A percentile compares a stretch with the other conserved stretches of the same genome.
phyloP scores from a whole-genome alignment of 2,888 invertebrate genomes.

The Caenorhabditis macrosperma region DNA sequence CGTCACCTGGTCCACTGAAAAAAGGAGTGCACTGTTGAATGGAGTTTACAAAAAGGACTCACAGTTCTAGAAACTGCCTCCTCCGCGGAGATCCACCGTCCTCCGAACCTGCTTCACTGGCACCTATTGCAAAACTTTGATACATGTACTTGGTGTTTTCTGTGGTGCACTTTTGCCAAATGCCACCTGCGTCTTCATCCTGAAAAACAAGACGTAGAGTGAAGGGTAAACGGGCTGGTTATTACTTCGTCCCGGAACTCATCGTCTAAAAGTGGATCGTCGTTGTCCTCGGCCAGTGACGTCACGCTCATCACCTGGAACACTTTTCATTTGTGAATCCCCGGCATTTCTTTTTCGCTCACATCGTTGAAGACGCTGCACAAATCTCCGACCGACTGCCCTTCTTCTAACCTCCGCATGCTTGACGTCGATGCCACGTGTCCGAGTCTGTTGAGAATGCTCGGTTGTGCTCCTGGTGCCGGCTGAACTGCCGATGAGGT shows the following conservation, averaged over 20 bases:
- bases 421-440: slow-evolving; percentile 47
- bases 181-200: slow-evolving; percentile 40
- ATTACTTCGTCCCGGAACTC: slow-evolving; percentile 35
- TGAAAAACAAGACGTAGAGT: not conserved
- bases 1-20: not conserved
- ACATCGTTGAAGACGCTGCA: slow-evolving; percentile 73
- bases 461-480: slow-evolving; percentile 7
- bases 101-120: slow-evolving; percentile 47
- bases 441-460: slow-evolving; percentile 39
- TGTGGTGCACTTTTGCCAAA: slow-evolving; percentile 63
- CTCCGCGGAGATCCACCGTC: slow-evolving; percentile 28
- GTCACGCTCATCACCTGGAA: slow-evolving; percentile 63
- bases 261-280: slow-evolving; percentile 46
- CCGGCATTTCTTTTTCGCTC: not conserved
- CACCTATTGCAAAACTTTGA: slow-evolving; percentile 66
- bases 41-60: not conserved
- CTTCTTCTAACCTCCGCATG: slow-evolving; percentile 31
- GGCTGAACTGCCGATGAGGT: slow-evolving; percentile 10
- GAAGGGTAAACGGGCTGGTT: not conserved
- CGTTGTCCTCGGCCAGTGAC: slow-evolving; percentile 45
- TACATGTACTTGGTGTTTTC: slow-evolving; percentile 73
- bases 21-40: not conserved
- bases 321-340: not conserved
- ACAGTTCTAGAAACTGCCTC: slow-evolving; percentile 14
- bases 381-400: slow-evolving; percentile 66